Base-by-base conservation (phyloP, 2,888 invertebrate genomes). In the Pseudococcus longispinus region DNA sequence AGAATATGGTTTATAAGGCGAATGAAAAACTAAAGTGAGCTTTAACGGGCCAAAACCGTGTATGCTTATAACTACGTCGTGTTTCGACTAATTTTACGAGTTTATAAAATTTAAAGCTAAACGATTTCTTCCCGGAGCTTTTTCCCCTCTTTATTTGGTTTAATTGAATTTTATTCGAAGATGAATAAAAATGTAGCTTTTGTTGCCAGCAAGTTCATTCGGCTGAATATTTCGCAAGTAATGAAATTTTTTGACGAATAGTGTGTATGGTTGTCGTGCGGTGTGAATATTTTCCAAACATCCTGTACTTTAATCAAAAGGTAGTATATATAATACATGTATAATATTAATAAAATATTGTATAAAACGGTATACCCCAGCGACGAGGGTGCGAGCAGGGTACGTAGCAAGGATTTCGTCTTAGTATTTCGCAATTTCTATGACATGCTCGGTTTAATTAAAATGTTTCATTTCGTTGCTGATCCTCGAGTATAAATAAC, bases 381-480 rank as follows among this genome's bases (percentile, higher is more conserved):
- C 23, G 2, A n/a, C 1, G 11, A 60, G 20, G 23, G 42, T 8
- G 42, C 18, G 26, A 4, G 26, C 1, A 26, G 11, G 60, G 13
- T 13, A 77, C 32, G 2, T 37, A 37, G 37, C n/a, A 37, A 18
- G 77, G 37, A 77, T 80, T 80, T 80, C 77, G 77, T 74, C 74
- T 74, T 74, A 29, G 29, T 70, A 80, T 80, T 80, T 80, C 20
- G 77, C 77, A 80, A 80, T 80, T 80, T 80, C 77, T 80, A 80
- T 80, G 77, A 80, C 77, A 80, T 80, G 77, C 77, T 80, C 77
- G 77, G 77, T 80, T 80, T 80, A 80, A 80, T 80, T 80, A 80
- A 42, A 80, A 80, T 80, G 77, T 80, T 80, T 80, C 77, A 42
- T 74, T 74, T 74, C 37, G 77, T 37, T 80, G 42, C 42, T 80